These are phyloP conservation scores for Xenopus laevis DNA, from an alignment of 2,113 vertebrate species.

Conservation along the genomic window DNA sequence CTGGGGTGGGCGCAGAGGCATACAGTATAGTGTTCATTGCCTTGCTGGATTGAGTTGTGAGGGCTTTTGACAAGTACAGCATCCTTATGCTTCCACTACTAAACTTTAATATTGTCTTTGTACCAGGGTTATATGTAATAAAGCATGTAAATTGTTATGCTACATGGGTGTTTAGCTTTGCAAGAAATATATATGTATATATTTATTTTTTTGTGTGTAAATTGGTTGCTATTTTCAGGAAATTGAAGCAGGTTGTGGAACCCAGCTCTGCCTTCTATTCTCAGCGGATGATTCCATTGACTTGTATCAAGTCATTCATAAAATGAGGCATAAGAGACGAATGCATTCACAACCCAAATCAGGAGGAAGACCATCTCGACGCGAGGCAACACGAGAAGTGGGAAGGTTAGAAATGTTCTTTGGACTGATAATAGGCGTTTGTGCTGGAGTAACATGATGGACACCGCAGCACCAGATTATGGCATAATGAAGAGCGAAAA, in stretches of 20 bases:
- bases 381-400: slow-evolving; percentile 90
- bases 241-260: slow-evolving; percentile 90
- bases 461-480: slow-evolving; percentile 77
- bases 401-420: slow-evolving; percentile 99
- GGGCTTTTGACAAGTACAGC: too few relatives aligned
- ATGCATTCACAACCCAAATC: slow-evolving; percentile 90
- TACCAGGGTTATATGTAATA: too few relatives aligned
- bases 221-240: slow-evolving; percentile 75
- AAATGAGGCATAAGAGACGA: slow-evolving; percentile 93
- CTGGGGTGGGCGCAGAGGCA: too few relatives aligned
- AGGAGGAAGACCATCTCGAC: slow-evolving; percentile 82
- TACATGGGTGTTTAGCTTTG: too few relatives aligned
- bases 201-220: background rate
- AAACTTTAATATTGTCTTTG: too few relatives aligned
- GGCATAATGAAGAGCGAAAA: slow-evolving; percentile 83
- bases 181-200: too few relatives aligned
- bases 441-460: slow-evolving; percentile 84
- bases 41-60: too few relatives aligned
- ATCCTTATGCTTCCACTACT: too few relatives aligned
- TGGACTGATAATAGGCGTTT: slow-evolving; percentile 89
- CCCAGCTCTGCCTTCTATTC: slow-evolving; percentile 92
- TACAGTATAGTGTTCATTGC: too few relatives aligned
- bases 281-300: slow-evolving; percentile 96
- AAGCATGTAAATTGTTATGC: too few relatives aligned
- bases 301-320: slow-evolving; percentile 93